Evolutionary conservation across 2,797 vertebrate genomes (phyloP).

Genomic region (Anabas testudineus): DNA sequence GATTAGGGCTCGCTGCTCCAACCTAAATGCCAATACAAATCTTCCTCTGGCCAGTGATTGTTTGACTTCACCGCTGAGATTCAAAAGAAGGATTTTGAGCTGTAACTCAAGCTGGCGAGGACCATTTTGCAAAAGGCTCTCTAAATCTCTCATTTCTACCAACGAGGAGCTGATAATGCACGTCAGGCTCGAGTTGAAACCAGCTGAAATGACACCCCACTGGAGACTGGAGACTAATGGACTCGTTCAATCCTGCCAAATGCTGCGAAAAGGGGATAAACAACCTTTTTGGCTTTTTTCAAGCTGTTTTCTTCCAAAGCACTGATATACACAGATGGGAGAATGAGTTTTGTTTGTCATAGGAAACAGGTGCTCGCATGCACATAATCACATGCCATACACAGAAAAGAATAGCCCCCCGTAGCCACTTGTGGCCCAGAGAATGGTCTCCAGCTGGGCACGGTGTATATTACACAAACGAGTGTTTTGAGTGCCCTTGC

Average conservation of each 20-base stretch:
- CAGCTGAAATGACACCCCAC: slow-evolving; percentile 35
- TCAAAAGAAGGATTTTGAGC: slow-evolving; percentile 48
- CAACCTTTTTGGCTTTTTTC: slow-evolving; percentile 45
- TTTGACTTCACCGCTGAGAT: slow-evolving; percentile 51
- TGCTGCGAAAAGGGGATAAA: slow-evolving; percentile 51
- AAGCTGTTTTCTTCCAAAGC: slow-evolving; percentile 46
- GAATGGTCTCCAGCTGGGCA: slow-evolving; percentile 76
- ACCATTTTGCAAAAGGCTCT: neutral
- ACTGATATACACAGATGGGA: slow-evolving; percentile 59
- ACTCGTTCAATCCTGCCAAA: slow-evolving; percentile 49
- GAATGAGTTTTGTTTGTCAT: slow-evolving; percentile 68
- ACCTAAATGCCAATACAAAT: slow-evolving; percentile 55
- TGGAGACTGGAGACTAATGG: slow-evolving; percentile 51
- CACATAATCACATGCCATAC: slow-evolving; percentile 67
- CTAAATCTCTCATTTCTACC: slow-evolving; percentile 29
- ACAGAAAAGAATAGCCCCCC: slow-evolving; percentile 57
- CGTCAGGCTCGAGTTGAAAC: slow-evolving; percentile 14
- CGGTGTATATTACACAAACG: slow-evolving; percentile 65
- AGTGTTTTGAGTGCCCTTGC: slow-evolving; percentile 56
- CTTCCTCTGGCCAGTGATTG: slow-evolving; percentile 36
- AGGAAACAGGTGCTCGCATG: slow-evolving; percentile 82
- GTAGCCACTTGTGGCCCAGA: slow-evolving; percentile 59
- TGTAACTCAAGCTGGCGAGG: slow-evolving; percentile 21
- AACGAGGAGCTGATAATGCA: slow-evolving; percentile 9
- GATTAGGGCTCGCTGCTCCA: slow-evolving; percentile 19